phyloP scores from a whole-genome alignment of 2,113 vertebrate species.

The Cryptoleucopteryx plumbea region DNA sequence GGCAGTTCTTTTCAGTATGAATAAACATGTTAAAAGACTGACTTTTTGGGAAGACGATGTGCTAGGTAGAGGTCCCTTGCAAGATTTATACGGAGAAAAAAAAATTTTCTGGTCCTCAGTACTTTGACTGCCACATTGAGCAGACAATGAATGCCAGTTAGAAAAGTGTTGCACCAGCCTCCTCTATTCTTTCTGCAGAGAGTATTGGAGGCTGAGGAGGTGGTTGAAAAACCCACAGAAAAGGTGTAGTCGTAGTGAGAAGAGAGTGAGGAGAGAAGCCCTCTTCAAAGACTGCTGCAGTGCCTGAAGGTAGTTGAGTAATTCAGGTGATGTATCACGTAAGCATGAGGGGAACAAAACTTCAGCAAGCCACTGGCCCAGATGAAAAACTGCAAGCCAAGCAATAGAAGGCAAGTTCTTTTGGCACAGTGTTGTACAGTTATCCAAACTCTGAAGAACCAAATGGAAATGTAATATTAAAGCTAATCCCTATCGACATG shows the following conservation, averaged over 20 bases:
- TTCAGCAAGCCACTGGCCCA: not conserved
- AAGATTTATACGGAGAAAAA: not conserved
- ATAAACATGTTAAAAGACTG: not conserved
- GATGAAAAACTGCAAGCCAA: not conserved
- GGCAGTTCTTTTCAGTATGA: not conserved
- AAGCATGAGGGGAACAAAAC: not conserved
- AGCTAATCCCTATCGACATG: not conserved
- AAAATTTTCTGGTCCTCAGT: not conserved
- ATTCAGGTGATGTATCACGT: not conserved
- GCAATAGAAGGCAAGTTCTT: not conserved
- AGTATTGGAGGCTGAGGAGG: not conserved
- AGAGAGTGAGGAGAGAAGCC: not conserved
- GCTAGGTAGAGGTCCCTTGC: not conserved
- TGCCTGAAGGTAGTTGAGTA: not conserved
- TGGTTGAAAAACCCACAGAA: not conserved
- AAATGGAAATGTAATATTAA: not conserved
- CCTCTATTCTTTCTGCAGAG: not conserved
- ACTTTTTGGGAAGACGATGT: not conserved
- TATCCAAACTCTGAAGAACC: not conserved
- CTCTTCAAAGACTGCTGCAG: not conserved
- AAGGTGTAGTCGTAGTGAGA: not conserved
- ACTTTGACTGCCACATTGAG: not conserved
- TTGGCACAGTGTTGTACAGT: not conserved
- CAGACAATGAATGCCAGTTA: not conserved
- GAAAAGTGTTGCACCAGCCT: not conserved